Evolutionary conservation across 2,888 invertebrate species (phyloP), one percentile per base, ranked within the genome.

Genomic region (Sepiola atlantica): DNA sequence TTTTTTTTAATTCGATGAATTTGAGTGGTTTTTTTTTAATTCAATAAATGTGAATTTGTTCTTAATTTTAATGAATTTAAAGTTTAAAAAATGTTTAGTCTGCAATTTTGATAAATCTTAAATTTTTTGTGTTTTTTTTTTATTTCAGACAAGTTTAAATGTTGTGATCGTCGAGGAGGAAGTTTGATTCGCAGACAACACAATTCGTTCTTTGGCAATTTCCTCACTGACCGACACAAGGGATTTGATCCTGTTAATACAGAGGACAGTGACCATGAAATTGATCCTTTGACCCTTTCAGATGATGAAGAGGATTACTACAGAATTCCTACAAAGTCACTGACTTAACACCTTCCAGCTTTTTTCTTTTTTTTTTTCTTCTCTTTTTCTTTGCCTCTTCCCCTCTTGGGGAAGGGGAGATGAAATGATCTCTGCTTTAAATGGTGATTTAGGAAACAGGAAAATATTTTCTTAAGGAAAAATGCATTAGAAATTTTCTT

Each of bases 291-390:
- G 55, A 96, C 97, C 94, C 97, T 97, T 93, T 96, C 96, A 0
- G 97, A 97, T 94, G 96, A 97, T 21, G 97, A 97, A 94, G 97
- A 97, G 95, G 93, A 93, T 57, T 97, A 96, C 95, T 97, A 96
- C 95, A 96, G 96, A 91, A 96, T 96, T 32, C 94, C 95, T n/a
- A 95, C 95, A 90, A 96, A 96, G 95, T 96, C 77, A 32, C 77
- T n/a, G 77, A 77, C n/a, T 16, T 77, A 77, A 77, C n/a, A 32
- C 14, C 18, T 77, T 61, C n/a, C 16, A n/a, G n/a, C 18, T 77
- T 45, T 45, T 45, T 45, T 45, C 8, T 45, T 8, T 45, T 45
- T 45, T 45, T 45, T 4, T 45, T 45, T 45, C 8, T 45, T 8
- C 2, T 45, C 8, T 45, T 45, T 2, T 45, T 45, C 45, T 45